phyloP scores from a whole-genome alignment of 2,888 invertebrate genomes.

The Magallana nippona region DNA sequence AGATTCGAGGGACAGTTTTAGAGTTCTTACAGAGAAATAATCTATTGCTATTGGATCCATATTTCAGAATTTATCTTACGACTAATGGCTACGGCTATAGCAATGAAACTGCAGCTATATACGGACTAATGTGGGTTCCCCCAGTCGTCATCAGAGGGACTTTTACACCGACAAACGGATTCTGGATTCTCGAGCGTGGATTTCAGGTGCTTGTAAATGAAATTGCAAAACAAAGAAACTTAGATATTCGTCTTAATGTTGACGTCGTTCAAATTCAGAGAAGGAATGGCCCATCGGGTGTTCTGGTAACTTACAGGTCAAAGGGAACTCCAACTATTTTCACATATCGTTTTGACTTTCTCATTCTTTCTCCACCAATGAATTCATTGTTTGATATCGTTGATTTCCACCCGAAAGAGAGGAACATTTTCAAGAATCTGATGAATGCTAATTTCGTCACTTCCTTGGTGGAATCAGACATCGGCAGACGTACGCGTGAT shows the following conservation, averaged over 20 bases:
- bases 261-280: conserved; percentile 20
- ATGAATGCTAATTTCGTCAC: neutral
- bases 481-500: neutral
- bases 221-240: neutral
- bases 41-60: conserved; percentile 17
- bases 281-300: neutral
- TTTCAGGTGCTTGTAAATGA: conserved; percentile 9
- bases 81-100: conserved; percentile 37
- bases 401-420: neutral
- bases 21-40: conserved; percentile 41
- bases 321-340: neutral
- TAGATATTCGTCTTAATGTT: neutral
- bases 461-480: conserved; percentile 1
- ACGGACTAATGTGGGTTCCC: conserved; percentile 39
- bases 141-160: neutral
- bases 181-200: neutral
- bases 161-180: neutral
- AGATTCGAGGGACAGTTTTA: conserved; percentile 23
- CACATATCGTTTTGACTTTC: conserved; percentile 8
- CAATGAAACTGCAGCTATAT: conserved; percentile 36
- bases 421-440: neutral
- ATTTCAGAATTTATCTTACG: conserved; percentile 2
- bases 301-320: neutral
- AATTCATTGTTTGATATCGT: conserved; percentile 12
- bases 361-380: conserved; percentile 34